Conservation (phyloP, 2,888 invertebrate genomes). For the Geotrupes spiniger region DNA sequence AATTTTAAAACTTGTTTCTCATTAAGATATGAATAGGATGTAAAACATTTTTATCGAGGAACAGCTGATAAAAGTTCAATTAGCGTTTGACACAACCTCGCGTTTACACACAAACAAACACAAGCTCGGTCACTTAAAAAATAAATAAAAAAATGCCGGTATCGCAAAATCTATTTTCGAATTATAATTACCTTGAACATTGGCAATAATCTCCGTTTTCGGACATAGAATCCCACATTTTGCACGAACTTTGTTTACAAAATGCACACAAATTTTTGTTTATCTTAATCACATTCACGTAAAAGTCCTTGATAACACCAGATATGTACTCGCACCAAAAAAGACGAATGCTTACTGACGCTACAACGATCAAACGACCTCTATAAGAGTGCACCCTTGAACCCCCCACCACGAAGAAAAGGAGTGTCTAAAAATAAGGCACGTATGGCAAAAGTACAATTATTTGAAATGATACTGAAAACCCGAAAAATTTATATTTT, state of each 20-base stretch:
- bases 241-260: neutral
- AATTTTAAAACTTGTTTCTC: neutral
- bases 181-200: constrained; percentile 48
- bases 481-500: too few species aligned
- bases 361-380: constrained; percentile 1
- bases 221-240: constrained; percentile 43
- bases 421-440: constrained; percentile 10
- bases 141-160: neutral
- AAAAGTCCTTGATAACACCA: neutral
- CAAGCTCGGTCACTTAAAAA: too few species aligned
- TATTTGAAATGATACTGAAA: too few species aligned
- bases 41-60: too few species aligned
- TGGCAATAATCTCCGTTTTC: constrained; percentile 49
- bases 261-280: neutral
- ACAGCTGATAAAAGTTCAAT: too few species aligned
- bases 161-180: constrained; percentile 1
- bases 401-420: constrained; percentile 12
- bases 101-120: too few species aligned
- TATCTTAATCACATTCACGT: neutral
- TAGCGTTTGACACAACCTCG: too few species aligned
- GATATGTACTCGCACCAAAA: neutral
- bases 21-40: too few species aligned
- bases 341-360: constrained; percentile 9
- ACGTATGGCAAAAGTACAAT: neutral
- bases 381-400: constrained; percentile 14